phyloP scores from a whole-genome alignment of 2,797 vertebrate genomes.

The Chrysolophus pictus region DNA sequence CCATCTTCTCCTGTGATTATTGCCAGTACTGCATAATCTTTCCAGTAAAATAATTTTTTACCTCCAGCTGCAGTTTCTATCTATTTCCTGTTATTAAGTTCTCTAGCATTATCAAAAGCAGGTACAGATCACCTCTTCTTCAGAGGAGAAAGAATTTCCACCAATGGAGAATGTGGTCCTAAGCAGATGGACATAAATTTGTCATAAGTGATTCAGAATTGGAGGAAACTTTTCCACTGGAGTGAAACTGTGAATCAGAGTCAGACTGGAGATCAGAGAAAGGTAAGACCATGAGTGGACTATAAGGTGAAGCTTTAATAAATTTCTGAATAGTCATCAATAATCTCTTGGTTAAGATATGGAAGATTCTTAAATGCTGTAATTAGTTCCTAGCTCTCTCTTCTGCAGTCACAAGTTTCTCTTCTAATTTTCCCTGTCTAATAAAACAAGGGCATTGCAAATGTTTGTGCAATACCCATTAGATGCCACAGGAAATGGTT shows the following conservation, averaged over 20 bases:
- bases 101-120: neutral
- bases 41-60: neutral
- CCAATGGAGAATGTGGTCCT: neutral
- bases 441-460: neutral
- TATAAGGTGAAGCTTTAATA: neutral
- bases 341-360: neutral
- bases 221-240: neutral
- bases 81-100: neutral
- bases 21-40: neutral
- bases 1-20: neutral
- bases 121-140: neutral
- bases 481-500: neutral
- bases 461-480: neutral
- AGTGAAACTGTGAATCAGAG: neutral
- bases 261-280: neutral
- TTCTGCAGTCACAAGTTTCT: neutral
- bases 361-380: neutral
- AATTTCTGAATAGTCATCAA: neutral
- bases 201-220: neutral
- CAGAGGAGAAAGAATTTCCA: neutral
- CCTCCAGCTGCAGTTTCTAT: neutral
- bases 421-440: neutral
- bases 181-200: neutral
- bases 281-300: neutral
- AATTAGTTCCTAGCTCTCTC: neutral